Percentiles rank a stretch among this genome's conserved stretches.
phyloP scores from a whole-genome alignment of 2,797 vertebrate species.

The Enoplosus armatus region DNA sequence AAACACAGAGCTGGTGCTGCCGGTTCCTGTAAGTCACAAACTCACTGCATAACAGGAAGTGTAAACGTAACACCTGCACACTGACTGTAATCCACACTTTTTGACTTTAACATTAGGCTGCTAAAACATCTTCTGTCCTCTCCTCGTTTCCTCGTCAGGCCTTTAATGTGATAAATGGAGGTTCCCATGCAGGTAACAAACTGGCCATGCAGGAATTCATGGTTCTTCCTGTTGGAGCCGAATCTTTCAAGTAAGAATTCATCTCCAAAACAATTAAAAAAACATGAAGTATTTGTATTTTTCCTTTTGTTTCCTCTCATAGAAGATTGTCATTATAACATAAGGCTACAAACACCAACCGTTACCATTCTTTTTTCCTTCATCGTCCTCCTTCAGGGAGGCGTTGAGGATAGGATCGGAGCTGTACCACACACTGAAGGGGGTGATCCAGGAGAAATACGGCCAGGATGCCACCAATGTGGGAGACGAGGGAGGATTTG shows the following conservation, averaged over 20 bases:
- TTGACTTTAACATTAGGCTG: no score
- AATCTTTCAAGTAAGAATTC: conserved; percentile 87
- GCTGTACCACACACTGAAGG: conserved; percentile 95
- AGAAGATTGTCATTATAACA: background rate
- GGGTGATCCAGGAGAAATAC: conserved; percentile 95
- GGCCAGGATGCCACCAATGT: conserved; percentile 96
- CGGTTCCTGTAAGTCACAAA: conserved; percentile 90
- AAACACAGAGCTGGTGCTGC: conserved; percentile 94
- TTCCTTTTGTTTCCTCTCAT: background rate
- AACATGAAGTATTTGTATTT: background rate
- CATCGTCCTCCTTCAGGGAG: no score
- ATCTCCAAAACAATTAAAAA: background rate
- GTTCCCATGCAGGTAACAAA: conserved; percentile 95
- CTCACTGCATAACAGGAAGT: no score
- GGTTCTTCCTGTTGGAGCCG: conserved; percentile 94
- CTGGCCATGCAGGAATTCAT: conserved; percentile 98
- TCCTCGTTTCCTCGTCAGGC: conserved; percentile 81
- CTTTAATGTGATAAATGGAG: conserved; percentile 96
- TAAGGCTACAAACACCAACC: background rate
- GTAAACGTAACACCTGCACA: no score
- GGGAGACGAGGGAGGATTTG: conserved; percentile 95
- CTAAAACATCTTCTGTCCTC: background rate
- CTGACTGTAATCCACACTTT: background rate
- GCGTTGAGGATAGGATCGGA: conserved; percentile 93
- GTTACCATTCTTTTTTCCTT: no score